Conservation (phyloP, 1,140 invertebrate species). For the Drosophila micromelanica region DNA sequence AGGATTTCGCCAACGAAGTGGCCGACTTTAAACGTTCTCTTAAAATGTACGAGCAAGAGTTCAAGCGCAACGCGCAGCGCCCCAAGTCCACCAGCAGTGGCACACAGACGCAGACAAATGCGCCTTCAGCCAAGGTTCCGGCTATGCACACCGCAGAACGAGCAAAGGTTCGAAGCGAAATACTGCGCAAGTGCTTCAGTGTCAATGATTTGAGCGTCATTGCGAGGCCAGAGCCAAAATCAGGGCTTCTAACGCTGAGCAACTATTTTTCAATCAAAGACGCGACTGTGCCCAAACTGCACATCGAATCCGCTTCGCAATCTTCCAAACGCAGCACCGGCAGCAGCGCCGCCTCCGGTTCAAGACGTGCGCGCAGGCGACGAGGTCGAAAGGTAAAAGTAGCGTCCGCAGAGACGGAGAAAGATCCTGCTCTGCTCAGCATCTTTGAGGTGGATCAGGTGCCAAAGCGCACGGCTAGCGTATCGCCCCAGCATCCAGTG, state of each 20-base stretch:
- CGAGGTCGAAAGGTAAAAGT: slow-evolving; percentile 32
- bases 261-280: slow-evolving; percentile 50
- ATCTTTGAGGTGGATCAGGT: slow-evolving; percentile 43
- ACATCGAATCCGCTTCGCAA: slow-evolving; percentile 55
- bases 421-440: slow-evolving; percentile 21
- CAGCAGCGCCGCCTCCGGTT: slow-evolving; percentile 45
- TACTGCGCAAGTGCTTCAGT: slow-evolving; percentile 65
- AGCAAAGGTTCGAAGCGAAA: slow-evolving; percentile 63
- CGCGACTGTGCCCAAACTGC: slow-evolving; percentile 47
- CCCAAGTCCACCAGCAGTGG: slow-evolving; percentile 58
- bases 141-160: slow-evolving; percentile 57
- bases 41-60: slow-evolving; percentile 65
- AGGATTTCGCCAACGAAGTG: slow-evolving; percentile 72
- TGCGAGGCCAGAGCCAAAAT: neutral
- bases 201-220: slow-evolving; percentile 61
- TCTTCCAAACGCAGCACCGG: slow-evolving; percentile 58
- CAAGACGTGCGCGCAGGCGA: slow-evolving; percentile 28
- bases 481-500: slow-evolving; percentile 77
- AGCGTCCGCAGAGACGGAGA: neutral
- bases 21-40: slow-evolving; percentile 73
- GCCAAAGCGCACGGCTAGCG: slow-evolving; percentile 36
- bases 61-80: slow-evolving; percentile 44
- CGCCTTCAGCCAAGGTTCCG: slow-evolving; percentile 21
- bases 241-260: slow-evolving; percentile 22
- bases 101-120: slow-evolving; percentile 37